Evolutionary conservation across 2,888 invertebrate species (phyloP).

Genomic region (Dynastes hyllus): DNA sequence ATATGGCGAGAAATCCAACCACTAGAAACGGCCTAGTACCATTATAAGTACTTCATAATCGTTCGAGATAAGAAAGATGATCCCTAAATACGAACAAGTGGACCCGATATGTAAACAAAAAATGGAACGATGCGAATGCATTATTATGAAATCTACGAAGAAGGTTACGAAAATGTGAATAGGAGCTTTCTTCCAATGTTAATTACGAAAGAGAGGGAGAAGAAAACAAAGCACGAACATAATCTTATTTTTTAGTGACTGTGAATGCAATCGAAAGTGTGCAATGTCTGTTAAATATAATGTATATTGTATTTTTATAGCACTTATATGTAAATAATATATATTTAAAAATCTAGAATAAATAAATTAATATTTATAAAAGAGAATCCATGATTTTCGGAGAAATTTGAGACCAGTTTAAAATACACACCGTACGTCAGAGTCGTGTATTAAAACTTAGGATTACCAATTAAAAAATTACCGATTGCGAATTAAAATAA

Average conservation of each 20-base stretch:
- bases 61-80: background rate
- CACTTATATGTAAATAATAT: conserved; percentile 32
- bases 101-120: background rate
- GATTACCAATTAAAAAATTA: no score
- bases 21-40: conserved; percentile 89
- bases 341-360: conserved; percentile 15
- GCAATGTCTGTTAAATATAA: background rate
- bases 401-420: no score
- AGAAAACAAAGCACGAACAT: no score
- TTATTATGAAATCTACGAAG: no score
- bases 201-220: no score
- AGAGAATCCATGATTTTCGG: no score
- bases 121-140: no score
- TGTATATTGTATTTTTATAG: conserved; percentile 30
- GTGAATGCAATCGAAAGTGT: background rate
- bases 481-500: no score
- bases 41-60: conserved; percentile 71
- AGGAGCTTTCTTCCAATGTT: no score
- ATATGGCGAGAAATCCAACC: conserved; percentile 93
- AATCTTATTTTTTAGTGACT: background rate
- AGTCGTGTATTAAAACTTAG: no score
- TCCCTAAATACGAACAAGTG: conserved; percentile 2
- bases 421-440: no score
- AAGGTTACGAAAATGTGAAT: background rate
- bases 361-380: conserved; percentile 17